Evolutionary conservation across 2,888 invertebrate species (phyloP).

Genomic region (Drymonia ruficornis): DNA sequence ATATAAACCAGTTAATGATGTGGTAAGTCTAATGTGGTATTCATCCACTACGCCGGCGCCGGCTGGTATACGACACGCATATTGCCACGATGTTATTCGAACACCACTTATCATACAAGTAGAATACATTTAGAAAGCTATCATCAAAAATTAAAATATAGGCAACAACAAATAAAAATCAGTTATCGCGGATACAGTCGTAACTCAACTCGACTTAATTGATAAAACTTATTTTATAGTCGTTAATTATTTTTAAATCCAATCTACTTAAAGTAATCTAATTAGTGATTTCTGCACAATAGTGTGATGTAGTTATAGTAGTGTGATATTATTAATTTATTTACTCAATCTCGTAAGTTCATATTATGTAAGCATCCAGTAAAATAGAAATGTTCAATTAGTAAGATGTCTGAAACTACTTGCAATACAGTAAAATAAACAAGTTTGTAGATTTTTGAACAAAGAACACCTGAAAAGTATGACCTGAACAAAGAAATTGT

Average conservation of each 20-base stretch:
- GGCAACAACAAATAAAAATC: slow-evolving; percentile 48
- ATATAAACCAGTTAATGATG: slow-evolving; percentile 66
- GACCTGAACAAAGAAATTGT: too few relatives aligned
- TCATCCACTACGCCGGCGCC: slow-evolving; percentile 46
- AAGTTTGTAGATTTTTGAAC: too few relatives aligned
- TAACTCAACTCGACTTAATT: slow-evolving; percentile 46
- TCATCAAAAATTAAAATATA: slow-evolving; percentile 54
- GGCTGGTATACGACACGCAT: slow-evolving; percentile 43
- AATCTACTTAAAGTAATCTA: not conserved
- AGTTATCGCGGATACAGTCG: slow-evolving; percentile 41
- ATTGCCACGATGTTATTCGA: slow-evolving; percentile 50
- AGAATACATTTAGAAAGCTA: slow-evolving; percentile 64
- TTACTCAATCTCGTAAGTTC: too few relatives aligned
- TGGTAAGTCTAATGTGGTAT: slow-evolving; percentile 63
- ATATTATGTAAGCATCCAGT: too few relatives aligned
- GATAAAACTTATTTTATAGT: slow-evolving; percentile 36
- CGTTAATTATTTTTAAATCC: slow-evolving; percentile 17
- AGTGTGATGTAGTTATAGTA: too few relatives aligned
- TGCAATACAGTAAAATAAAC: too few relatives aligned
- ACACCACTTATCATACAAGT: slow-evolving; percentile 57
- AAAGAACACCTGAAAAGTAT: too few relatives aligned
- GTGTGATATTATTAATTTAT: too few relatives aligned
- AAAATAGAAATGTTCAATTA: too few relatives aligned
- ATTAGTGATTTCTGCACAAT: too few relatives aligned
- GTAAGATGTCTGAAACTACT: too few relatives aligned